Evolutionary conservation across 2,888 invertebrate species (phyloP), one percentile per base, ranked within the genome.

Genomic region (Nesidiocoris tenuis): DNA sequence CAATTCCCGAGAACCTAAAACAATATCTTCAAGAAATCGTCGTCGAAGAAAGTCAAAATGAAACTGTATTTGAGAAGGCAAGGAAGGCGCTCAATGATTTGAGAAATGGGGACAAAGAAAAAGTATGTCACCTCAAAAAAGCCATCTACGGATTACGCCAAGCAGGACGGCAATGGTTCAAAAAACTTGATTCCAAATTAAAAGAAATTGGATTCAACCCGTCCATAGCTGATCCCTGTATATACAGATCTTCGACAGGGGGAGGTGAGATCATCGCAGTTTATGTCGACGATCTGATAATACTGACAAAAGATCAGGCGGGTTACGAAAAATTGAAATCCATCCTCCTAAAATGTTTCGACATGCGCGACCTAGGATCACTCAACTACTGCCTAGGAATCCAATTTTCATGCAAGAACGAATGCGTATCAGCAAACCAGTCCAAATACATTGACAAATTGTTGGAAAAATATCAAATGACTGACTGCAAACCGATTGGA

Each of bases 61-160:
- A 72, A 18, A 39, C 54, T 18, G 2, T 70, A 2, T 56, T 16
- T 5, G 21, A 19, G 17, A 5, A 65, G 39, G 39, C 23, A 1
- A 56, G 16, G 24, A 21, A 16, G 19, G 67, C 66, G 76, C 74
- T 19, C 1, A 57, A 25, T 25, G 65, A 65, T 21, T 7, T 23
- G 5, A 1, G n/a, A 7, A 9, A 3, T 25, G 5, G 3, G n/a
- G 16, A 17, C 19, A 55, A 39, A 23, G 22, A 24, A 25, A 74
- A 39, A 23, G 55, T 77, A 22, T 70, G 78, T 56, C 76, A 78
- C 71, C 39, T 80, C 18, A 79, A 80, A 67, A 64, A 78, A 74
- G 79, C 79, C 16, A 39, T 81, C 19, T 81, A 80, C 72, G 80
- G 79, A 2, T 18, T 74, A 25, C 63, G 65, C 25, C 54, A 66